A percentile compares a stretch with the other conserved stretches of the same genome.
These are phyloP conservation scores for Megalopta genalis DNA, from an alignment of 1,140 invertebrate species.

Conservation along the genomic window DNA sequence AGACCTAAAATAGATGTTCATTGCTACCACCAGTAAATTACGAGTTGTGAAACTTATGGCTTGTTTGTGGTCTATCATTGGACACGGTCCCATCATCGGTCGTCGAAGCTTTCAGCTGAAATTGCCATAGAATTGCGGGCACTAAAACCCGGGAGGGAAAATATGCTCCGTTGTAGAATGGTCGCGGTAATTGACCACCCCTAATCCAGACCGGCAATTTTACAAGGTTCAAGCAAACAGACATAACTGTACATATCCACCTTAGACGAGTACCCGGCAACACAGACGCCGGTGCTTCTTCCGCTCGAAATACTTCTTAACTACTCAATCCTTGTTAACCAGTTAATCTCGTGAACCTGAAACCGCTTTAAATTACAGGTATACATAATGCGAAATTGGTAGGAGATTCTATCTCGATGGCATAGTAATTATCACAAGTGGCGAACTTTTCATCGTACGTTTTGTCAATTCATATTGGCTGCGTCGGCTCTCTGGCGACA, in stretches of 20 bases:
- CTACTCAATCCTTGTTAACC: constrained; percentile 9
- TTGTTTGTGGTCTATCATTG: neutral
- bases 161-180: neutral
- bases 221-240: constrained; percentile 28
- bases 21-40: constrained; percentile 21
- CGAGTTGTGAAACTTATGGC: neutral
- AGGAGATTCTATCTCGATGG: no score
- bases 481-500: no score
- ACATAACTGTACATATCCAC: neutral
- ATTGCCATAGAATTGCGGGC: constrained; percentile 10
- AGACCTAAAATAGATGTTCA: constrained; percentile 15
- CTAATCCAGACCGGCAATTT: constrained; percentile 9
- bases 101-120: neutral
- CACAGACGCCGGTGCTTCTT: neutral
- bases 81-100: neutral
- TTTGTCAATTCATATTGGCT: no score
- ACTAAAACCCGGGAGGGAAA: constrained; percentile 1
- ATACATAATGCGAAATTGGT: neutral
- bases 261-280: neutral
- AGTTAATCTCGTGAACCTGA: neutral
- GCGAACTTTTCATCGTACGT: no score
- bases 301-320: neutral
- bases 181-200: constrained; percentile 1
- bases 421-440: no score
- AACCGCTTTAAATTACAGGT: neutral